These are phyloP conservation scores for Salticus scenicus DNA, from an alignment of 2,888 invertebrate genomes.

Conservation along the genomic window DNA sequence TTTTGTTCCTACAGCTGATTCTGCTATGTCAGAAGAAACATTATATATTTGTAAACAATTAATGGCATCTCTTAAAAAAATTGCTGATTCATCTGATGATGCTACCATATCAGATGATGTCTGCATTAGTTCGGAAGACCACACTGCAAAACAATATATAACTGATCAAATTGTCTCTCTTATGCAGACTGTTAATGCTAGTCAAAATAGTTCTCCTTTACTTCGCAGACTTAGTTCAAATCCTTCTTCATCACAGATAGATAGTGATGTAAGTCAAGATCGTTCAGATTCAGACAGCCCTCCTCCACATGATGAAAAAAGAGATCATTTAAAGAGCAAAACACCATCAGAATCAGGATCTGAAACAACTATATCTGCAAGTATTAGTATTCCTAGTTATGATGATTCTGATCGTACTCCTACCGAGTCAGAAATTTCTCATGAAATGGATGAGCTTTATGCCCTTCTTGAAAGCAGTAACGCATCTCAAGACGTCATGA, in stretches of 20 bases:
- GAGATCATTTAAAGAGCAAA: constrained; percentile 56
- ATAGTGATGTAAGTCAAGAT: constrained; percentile 55
- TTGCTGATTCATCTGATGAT: constrained; percentile 77
- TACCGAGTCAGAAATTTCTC: constrained; percentile 71
- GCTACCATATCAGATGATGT: constrained; percentile 21
- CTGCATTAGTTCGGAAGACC: constrained; percentile 54
- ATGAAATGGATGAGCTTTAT: constrained; percentile 72
- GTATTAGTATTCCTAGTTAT: constrained; percentile 71
- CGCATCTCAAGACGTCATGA: constrained; percentile 39
- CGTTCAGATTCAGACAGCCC: constrained; percentile 65
- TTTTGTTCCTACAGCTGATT: constrained; percentile 16
- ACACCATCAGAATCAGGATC: constrained; percentile 71
- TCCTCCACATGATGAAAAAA: constrained; percentile 49
- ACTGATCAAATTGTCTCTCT: constrained; percentile 71
- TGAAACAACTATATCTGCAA: constrained; percentile 71
- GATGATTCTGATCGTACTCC: constrained; percentile 71
- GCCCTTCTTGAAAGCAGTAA: constrained; percentile 62
- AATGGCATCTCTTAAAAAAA: constrained; percentile 83
- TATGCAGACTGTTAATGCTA: constrained; percentile 71
- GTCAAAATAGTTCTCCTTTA: constrained; percentile 67
- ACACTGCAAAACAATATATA: constrained; percentile 70
- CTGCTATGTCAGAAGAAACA: constrained; percentile 81
- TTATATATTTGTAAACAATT: constrained; percentile 90
- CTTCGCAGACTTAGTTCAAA: constrained; percentile 37
- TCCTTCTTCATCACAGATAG: constrained; percentile 26